phyloP scores from a whole-genome alignment of 2,113 vertebrate species.

The Paramormyrops kingsleyae region DNA sequence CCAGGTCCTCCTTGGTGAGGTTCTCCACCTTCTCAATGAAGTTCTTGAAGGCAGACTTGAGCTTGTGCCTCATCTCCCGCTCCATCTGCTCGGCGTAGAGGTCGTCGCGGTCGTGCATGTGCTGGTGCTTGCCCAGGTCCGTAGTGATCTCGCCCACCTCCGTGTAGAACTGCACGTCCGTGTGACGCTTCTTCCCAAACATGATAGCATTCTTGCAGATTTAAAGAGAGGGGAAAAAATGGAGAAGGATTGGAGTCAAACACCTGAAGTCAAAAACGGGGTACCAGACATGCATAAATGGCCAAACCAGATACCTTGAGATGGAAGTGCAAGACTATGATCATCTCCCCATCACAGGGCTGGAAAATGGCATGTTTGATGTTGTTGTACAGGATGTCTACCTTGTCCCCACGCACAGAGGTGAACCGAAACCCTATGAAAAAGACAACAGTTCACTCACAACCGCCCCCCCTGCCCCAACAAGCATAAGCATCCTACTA shows the following conservation, averaged over 20 bases:
- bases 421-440: slow-evolving; percentile 83
- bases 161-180: slow-evolving; percentile 93
- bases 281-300: not conserved
- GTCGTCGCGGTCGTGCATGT: slow-evolving; percentile 94
- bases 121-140: slow-evolving; percentile 89
- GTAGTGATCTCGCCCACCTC: slow-evolving; percentile 95
- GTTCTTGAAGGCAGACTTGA: slow-evolving; percentile 95
- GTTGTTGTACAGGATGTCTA: slow-evolving; percentile 94
- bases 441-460: not conserved
- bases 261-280: not conserved
- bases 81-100: slow-evolving; percentile 96
- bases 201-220: slow-evolving; percentile 83
- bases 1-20: slow-evolving; percentile 85
- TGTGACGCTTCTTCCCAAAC: slow-evolving; percentile 91
- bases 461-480: not conserved
- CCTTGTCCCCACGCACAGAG: slow-evolving; percentile 88
- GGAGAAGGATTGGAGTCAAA: not conserved
- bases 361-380: slow-evolving; percentile 93
- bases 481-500: too few relatives aligned
- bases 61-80: slow-evolving; percentile 90
- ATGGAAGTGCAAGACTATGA: slow-evolving; percentile 92
- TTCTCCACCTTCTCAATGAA: slow-evolving; percentile 95
- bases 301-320: slow-evolving; percentile 65
- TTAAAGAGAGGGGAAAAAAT: not conserved
- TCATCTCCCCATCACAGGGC: slow-evolving; percentile 94